Base-by-base conservation (phyloP, 2,113 vertebrate genomes). In the Nerophis ophidion region DNA sequence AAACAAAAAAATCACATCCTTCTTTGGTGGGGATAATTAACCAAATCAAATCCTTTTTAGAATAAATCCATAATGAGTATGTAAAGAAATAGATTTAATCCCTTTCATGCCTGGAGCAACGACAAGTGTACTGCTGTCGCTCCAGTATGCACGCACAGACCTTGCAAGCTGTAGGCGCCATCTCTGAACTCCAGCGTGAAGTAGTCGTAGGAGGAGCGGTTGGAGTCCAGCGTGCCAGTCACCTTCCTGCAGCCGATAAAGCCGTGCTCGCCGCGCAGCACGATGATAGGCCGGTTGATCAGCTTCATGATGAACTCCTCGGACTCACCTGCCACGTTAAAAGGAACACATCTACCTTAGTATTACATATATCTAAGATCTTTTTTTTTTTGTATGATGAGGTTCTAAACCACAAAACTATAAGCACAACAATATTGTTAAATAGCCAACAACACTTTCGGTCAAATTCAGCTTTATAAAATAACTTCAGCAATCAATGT, bases 191-290 rank as follows among this genome's bases (percentile, higher is more conserved):
- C 93, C 78, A 98, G 89, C 55, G 95, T 93, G 83, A 98, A 99
- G 82, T 97, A 94, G 0, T 99, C 96, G 0, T 98, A 98, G 77
- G 90, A 91, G 46, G 97, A 98, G 56, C 96, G 93, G 84, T 98
- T 99, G 59, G 92, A 95, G 60, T 99, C 96, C 81, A 99, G 88
- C 26, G 95, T 98, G 9, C 96, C 95, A 0, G 97, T 98, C 77
- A 97, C 93, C 87, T 94, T 97, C 65, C 97, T 93, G 88, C 95
- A 98, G 66, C 95, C 96, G 0, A 99, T 99, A 88, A 98, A 99
- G 72, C 97, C 97, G 0, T 99, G 96, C 63, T 99, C 97, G 0
- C 97, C 96, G 0, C 96, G 93, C 65, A 99, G 90, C 61, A 98
- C 97, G 0, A 99, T 96, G 80, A 99, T 93, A 1, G 96, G 97